Percentiles rank a stretch among this genome's conserved stretches.
phyloP scores from a whole-genome alignment of 1,140 invertebrate species.

The Radopholus similis region DNA sequence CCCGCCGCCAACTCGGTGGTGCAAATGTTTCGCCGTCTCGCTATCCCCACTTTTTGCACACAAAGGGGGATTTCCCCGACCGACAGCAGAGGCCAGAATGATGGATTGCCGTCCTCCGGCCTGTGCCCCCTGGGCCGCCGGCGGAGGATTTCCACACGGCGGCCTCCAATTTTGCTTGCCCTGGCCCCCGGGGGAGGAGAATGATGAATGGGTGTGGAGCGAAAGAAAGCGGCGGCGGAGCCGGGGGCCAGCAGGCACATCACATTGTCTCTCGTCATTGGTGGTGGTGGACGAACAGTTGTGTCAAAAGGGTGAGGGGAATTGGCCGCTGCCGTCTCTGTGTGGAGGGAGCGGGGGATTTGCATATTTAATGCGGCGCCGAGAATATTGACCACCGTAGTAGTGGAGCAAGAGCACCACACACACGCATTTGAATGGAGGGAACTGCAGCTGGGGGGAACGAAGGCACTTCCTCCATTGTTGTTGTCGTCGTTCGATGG shows the following conservation, averaged over 20 bases:
- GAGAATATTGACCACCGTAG: too few relatives aligned
- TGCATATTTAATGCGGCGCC: constrained; percentile 1
- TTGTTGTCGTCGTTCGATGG: too few relatives aligned
- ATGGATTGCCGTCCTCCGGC: constrained; percentile 15
- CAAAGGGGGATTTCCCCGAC: too few relatives aligned
- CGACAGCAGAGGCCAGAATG: constrained; percentile 1
- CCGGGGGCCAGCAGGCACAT: neutral
- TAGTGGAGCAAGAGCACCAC: too few relatives aligned
- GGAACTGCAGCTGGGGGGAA: too few relatives aligned
- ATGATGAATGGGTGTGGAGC: neutral
- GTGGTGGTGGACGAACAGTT: neutral
- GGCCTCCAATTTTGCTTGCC: constrained; percentile 23
- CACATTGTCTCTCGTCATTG: too few relatives aligned
- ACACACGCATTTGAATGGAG: too few relatives aligned
- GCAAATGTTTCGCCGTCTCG: neutral
- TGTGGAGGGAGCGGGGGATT: neutral
- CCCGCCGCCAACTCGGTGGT: neutral
- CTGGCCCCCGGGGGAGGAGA: neutral
- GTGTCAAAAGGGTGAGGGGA: neutral
- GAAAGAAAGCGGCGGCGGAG: neutral
- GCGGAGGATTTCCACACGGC: neutral
- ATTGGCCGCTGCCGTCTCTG: neutral
- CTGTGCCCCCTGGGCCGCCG: constrained; percentile 13
- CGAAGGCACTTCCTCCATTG: too few relatives aligned
- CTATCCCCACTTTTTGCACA: too few relatives aligned